phyloP scores from a whole-genome alignment of 2,888 invertebrate genomes.

The Lamellibrachia columna region DNA sequence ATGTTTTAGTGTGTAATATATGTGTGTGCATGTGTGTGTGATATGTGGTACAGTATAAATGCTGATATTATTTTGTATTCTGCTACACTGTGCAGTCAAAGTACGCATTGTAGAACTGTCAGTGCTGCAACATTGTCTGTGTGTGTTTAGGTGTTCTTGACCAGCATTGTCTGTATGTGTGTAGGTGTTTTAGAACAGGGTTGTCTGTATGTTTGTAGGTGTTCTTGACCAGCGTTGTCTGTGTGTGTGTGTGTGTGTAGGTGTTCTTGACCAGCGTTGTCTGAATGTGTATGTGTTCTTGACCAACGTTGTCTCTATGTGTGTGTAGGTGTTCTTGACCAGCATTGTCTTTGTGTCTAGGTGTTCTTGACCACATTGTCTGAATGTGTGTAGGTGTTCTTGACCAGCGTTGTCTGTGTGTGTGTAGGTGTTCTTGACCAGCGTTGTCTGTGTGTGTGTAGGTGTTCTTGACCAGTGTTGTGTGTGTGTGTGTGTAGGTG shows the following conservation, averaged over 20 bases:
- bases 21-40: too few relatives aligned
- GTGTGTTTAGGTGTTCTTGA: too few relatives aligned
- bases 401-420: background rate
- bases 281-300: background rate
- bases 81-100: too few relatives aligned
- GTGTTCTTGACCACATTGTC: background rate
- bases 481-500: too few relatives aligned
- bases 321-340: background rate
- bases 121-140: background rate
- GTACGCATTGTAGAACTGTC: background rate
- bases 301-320: too few relatives aligned
- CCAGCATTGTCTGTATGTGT: background rate
- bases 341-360: background rate
- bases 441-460: too few relatives aligned
- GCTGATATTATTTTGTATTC: too few relatives aligned
- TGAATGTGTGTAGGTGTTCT: background rate
- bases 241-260: background rate
- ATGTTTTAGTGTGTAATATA: too few relatives aligned
- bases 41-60: too few relatives aligned
- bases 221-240: background rate
- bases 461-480: too few relatives aligned
- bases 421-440: background rate
- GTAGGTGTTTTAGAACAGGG: background rate
- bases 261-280: background rate
- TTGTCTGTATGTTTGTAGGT: background rate